phyloP scores from a whole-genome alignment of 1,140 invertebrate species.

The Popillia japonica region DNA sequence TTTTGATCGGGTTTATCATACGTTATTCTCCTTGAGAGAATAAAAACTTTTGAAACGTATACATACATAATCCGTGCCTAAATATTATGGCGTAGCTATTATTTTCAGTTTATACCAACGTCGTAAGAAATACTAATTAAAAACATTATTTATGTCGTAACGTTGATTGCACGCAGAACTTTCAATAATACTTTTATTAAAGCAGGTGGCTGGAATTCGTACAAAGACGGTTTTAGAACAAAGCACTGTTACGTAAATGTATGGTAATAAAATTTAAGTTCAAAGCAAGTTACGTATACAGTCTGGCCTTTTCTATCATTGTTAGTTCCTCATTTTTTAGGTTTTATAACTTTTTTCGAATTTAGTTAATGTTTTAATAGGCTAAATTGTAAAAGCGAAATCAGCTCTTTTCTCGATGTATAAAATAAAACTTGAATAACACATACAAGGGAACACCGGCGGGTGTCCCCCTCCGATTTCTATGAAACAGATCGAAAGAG shows the following conservation, averaged over 20 bases:
- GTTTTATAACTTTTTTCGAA: background rate
- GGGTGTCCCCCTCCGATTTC: no score
- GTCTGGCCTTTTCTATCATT: background rate
- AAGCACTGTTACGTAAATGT: slow-evolving; percentile 9
- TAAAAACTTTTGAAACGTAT: no score
- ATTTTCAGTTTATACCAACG: background rate
- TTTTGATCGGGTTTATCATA: no score
- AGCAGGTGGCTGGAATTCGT: background rate
- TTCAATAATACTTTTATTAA: background rate
- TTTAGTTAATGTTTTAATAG: background rate
- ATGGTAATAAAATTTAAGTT: background rate
- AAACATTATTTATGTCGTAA: background rate
- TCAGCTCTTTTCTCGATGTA: no score
- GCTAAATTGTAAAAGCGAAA: no score
- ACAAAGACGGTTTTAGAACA: background rate
- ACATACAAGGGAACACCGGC: no score
- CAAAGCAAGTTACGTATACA: background rate
- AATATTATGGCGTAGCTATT: no score
- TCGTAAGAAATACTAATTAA: background rate
- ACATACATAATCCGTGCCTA: no score
- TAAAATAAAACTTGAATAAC: no score
- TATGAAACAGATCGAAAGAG: no score
- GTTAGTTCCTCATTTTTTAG: background rate
- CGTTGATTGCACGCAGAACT: background rate
- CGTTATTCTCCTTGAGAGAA: no score